phyloP scores from a whole-genome alignment of 2,113 vertebrate genomes.

The Myiozetetes cayanensis region DNA sequence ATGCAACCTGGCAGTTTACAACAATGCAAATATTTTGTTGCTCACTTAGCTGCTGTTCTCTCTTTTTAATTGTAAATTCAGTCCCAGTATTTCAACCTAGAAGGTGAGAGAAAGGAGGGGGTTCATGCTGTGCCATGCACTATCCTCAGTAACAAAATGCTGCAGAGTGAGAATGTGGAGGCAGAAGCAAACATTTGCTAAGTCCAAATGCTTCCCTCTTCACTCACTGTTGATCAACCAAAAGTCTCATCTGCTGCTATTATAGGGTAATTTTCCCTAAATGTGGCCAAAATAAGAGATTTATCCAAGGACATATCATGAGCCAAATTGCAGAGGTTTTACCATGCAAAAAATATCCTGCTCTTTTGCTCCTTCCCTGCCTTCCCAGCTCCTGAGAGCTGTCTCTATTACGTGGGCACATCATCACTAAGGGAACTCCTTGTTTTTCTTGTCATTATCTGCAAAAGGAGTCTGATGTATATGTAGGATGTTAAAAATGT shows the following conservation, averaged over 20 bases:
- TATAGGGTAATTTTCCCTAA: not conserved
- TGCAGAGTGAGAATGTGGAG: not conserved
- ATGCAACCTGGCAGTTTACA: conserved; percentile 49
- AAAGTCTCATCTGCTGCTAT: not conserved
- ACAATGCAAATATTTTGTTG: conserved; percentile 62
- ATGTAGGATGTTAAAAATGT: conserved; percentile 6
- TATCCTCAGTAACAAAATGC: not conserved
- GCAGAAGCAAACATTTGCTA: not conserved
- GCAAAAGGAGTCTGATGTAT: not conserved
- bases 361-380: not conserved
- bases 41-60: conserved; percentile 40
- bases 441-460: conserved; percentile 43
- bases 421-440: conserved; percentile 38
- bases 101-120: conserved; percentile 6
- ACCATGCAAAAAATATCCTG: not conserved
- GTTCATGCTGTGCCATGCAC: not conserved
- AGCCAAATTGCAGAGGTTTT: not conserved
- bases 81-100: not conserved
- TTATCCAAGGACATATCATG: not conserved
- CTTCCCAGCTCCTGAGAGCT: not conserved
- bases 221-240: not conserved
- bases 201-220: not conserved
- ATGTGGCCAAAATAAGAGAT: not conserved
- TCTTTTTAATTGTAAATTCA: conserved; percentile 55
- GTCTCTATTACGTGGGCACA: conserved; percentile 1